Percentiles rank a stretch among this genome's conserved stretches.
Conservation (phyloP, 1,140 invertebrate species). For the Penaeus japonicus region DNA sequence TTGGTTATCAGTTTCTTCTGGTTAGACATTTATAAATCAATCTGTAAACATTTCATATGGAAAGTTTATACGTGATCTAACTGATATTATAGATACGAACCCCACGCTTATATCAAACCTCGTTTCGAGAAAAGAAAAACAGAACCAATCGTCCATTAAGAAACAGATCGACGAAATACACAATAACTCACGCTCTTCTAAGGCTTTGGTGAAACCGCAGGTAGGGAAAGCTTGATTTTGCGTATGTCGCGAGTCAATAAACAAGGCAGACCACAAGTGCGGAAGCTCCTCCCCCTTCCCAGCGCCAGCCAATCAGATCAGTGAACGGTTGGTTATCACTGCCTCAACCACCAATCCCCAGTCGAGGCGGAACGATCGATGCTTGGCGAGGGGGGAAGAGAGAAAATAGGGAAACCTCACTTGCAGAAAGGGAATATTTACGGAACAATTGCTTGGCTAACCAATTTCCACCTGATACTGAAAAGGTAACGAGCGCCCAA, state of each 20-base stretch:
- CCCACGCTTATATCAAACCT: too few species aligned
- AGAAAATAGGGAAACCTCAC: constrained; percentile 16
- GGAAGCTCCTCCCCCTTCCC: constrained; percentile 6
- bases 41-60: too few species aligned
- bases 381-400: not conserved
- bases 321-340: not conserved
- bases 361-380: not conserved
- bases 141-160: too few species aligned
- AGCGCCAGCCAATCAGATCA: not conserved
- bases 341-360: not conserved
- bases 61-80: too few species aligned
- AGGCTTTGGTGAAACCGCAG: not conserved
- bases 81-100: too few species aligned
- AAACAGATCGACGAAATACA: too few species aligned
- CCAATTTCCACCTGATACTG: constrained; percentile 33
- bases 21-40: too few species aligned
- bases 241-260: not conserved
- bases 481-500: constrained; percentile 15
- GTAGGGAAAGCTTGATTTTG: not conserved
- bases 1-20: too few species aligned
- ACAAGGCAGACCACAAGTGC: not conserved
- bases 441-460: constrained; percentile 37
- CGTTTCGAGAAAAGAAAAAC: too few species aligned
- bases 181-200: too few species aligned
- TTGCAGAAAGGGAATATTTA: constrained; percentile 33